Evolutionary conservation across 2,797 vertebrate species (phyloP).

Genomic region (Cryptoprocta ferox): DNA sequence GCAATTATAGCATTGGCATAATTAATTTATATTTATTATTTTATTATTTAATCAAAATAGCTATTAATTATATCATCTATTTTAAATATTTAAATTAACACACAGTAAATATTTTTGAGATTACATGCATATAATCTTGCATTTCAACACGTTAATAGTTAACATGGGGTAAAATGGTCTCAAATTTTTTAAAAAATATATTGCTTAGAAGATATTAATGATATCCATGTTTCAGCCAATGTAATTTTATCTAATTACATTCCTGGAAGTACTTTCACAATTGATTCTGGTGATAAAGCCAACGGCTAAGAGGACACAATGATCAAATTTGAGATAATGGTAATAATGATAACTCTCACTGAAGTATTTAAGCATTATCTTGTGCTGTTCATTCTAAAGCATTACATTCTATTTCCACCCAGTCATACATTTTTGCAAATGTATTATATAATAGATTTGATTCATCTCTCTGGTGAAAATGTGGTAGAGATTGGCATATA

Average conservation of each 20-base stretch:
- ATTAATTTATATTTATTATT: not conserved
- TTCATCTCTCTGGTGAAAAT: not conserved
- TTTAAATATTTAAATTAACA: not conserved
- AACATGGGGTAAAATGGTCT: not conserved
- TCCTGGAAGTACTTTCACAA: conserved; percentile 35
- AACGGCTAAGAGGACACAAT: not conserved
- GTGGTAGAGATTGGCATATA: not conserved
- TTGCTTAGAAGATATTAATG: conserved; percentile 39
- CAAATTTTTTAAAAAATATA: not conserved
- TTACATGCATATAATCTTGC: not conserved
- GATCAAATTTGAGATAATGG: conserved; percentile 30
- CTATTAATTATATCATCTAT: not conserved
- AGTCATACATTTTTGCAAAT: not conserved
- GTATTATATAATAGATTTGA: not conserved
- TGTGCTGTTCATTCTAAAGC: not conserved
- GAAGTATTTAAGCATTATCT: not conserved
- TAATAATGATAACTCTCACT: not conserved
- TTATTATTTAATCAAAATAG: not conserved
- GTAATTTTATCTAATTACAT: conserved; percentile 59
- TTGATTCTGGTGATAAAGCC: conserved; percentile 16
- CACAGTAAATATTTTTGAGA: not conserved
- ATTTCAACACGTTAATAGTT: not conserved
- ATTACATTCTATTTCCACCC: not conserved
- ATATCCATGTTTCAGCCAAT: not conserved
- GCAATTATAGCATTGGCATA: not conserved